Conservation (phyloP, 2,888 invertebrate species). For the Hybos culiciformis region DNA sequence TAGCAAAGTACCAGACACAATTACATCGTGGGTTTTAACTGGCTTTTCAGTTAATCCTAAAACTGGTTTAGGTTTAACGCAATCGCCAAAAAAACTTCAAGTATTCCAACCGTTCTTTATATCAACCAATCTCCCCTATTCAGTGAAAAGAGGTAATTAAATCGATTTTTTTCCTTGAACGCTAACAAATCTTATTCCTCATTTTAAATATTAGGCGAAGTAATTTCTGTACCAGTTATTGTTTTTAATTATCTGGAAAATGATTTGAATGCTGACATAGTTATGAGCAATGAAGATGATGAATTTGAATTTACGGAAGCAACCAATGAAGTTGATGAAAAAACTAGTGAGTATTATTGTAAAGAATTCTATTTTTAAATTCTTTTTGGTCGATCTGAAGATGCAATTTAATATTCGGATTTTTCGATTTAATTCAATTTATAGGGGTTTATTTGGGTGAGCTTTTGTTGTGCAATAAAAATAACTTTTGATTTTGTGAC, state of each 20-base stretch:
- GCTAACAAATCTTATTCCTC: too few species aligned
- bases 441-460: too few species aligned
- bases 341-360: conserved; percentile 45
- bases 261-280: conserved; percentile 64
- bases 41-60: conserved; percentile 68
- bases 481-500: too few species aligned
- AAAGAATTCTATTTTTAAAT: too few species aligned
- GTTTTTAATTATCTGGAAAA: conserved; percentile 78
- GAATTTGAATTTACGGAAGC: conserved; percentile 71
- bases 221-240: conserved; percentile 72
- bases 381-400: too few species aligned
- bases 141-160: conserved; percentile 69
- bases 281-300: conserved; percentile 66
- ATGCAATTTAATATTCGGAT: too few species aligned
- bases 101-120: conserved; percentile 77
- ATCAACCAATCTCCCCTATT: conserved; percentile 74
- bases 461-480: too few species aligned
- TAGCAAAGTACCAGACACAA: conserved; percentile 61
- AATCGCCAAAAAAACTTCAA: conserved; percentile 50
- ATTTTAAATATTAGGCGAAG: conserved; percentile 57
- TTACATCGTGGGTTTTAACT: conserved; percentile 73
- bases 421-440: too few species aligned
- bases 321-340: conserved; percentile 58
- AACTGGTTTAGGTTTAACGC: conserved; percentile 62
- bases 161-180: neutral